Base-by-base conservation (phyloP, 2,797 vertebrate species). In the Gallinago solitaria region DNA sequence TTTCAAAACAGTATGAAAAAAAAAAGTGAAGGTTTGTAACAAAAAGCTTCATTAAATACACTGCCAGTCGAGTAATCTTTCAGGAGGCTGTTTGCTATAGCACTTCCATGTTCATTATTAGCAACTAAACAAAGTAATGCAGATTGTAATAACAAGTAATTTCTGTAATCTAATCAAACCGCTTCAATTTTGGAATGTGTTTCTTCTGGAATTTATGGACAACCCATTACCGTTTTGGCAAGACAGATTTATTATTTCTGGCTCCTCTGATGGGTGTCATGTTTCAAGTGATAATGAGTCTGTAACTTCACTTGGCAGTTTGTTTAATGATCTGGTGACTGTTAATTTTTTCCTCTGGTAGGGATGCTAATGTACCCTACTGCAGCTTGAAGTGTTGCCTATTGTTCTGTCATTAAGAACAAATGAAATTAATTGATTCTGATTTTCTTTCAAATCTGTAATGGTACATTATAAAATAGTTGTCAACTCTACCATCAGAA, bases 251-350 rank as follows among this genome's bases (percentile, higher is more conserved):
- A 83, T 87, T 95, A 93, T 91, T 94, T 90, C 73, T 92, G 79
- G 71, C 87, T 92, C 33, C 64, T 95, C 74, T 53, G 91, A 87
- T 68, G 90, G 53, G 60, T 96, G 67, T 86, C 78, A 60, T 88
- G 93, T 97, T 94, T 92, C 93, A 95, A 94, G 54, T 61, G 76
- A 81, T 96, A 92, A 97, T 87, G 77, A 90, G 68, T 92, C 73
- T 94, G 45, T 95, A 96, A 95, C 90, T 96, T 96, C 60, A 41
- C 45, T 96, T 94, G 95, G 81, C 84, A 93, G 71, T 39, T 87
- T 95, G 81, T 54, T 91, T 96, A 93, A 92, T 95, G 92, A 91
- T 76, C 89, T 89, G 45, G n/a, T 91, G 83, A 83, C 51, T 80
- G 65, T 51, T 51, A 74, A 78, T 95, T 94, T 93, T 87, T 87